A percentile compares a stretch with the other conserved stretches of the same genome.
phyloP scores from a whole-genome alignment of 2,888 invertebrate species.

The Capitulum mitella region DNA sequence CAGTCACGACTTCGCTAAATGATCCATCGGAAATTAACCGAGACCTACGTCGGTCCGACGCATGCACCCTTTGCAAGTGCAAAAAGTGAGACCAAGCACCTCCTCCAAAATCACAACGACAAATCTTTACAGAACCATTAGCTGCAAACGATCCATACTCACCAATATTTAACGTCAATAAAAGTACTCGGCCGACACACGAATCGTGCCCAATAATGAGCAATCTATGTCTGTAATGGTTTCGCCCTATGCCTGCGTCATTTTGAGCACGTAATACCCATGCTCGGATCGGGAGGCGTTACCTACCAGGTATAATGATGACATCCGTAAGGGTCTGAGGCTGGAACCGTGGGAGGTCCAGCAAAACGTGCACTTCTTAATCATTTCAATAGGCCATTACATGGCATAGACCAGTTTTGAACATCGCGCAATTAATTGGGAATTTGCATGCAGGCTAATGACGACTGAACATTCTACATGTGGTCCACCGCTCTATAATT shows the following conservation, averaged over 20 bases:
- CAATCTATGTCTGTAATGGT: not conserved
- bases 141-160: not conserved
- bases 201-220: not conserved
- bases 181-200: not conserved
- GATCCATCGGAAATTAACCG: not conserved
- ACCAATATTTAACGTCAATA: slow-evolving; percentile 2
- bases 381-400: slow-evolving; percentile 11
- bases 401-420: slow-evolving; percentile 12
- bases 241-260: not conserved
- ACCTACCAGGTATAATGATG: not conserved
- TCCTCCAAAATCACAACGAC: not conserved
- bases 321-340: not conserved
- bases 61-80: not conserved
- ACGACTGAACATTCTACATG: not conserved
- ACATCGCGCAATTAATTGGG: slow-evolving; percentile 4
- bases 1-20: not conserved
- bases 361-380: slow-evolving; percentile 6
- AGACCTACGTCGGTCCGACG: not conserved
- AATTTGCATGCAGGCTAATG: slow-evolving; percentile 1
- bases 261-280: not conserved
- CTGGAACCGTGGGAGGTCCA: not conserved
- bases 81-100: not conserved
- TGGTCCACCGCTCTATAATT: not conserved
- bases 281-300: not conserved
- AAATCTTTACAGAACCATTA: not conserved